Conservation (phyloP, 2,888 invertebrate species). For the Caenorhabditis macrosperma region DNA sequence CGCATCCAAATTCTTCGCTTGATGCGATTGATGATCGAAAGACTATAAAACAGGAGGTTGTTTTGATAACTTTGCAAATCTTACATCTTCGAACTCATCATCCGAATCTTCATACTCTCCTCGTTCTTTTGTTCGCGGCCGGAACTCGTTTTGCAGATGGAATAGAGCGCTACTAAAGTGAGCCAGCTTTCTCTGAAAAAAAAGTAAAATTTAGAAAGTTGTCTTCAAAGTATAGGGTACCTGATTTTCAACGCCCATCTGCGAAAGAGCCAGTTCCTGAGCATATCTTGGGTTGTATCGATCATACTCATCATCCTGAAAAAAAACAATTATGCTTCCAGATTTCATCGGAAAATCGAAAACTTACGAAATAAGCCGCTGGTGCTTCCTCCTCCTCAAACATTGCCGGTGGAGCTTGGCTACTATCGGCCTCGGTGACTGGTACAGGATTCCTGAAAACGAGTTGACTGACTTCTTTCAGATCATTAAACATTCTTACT, state of each 20-base stretch:
- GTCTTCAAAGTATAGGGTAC: not conserved
- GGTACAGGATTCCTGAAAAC: constrained; percentile 6
- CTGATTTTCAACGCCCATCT: constrained; percentile 26
- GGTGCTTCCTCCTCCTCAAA: not conserved
- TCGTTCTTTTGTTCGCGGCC: not conserved
- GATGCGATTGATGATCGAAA: constrained; percentile 30
- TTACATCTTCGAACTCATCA: constrained; percentile 49
- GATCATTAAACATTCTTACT: constrained; percentile 8
- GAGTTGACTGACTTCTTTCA: not conserved
- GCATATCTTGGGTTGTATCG: constrained; percentile 12
- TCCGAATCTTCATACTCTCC: constrained; percentile 32
- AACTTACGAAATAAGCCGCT: not conserved
- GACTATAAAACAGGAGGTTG: constrained; percentile 18
- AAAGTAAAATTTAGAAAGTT: not conserved
- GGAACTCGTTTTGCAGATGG: not conserved
- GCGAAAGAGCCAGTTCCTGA: not conserved
- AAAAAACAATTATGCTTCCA: no score
- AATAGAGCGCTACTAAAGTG: not conserved
- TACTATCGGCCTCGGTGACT: not conserved
- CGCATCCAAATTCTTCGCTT: constrained; percentile 52
- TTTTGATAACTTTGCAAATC: not conserved
- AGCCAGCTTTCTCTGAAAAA: constrained; percentile 16
- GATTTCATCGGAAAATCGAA: no score
- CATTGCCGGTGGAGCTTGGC: not conserved
- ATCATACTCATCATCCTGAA: constrained; percentile 31